Conservation (phyloP, 2,113 vertebrate genomes). For the Percina caprodes region DNA sequence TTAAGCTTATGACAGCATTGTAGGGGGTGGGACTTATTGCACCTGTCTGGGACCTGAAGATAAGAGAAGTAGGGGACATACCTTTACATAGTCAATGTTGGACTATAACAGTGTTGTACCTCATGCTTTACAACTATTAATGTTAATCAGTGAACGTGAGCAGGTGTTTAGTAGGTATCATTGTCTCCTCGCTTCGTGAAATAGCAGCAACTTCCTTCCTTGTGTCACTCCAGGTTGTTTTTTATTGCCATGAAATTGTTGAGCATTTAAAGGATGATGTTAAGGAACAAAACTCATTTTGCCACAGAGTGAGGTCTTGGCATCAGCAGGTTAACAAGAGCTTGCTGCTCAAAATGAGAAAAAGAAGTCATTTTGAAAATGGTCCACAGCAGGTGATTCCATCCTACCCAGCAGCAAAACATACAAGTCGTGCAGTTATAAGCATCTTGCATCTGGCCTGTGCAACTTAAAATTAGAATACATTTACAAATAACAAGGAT, state of each 20-base stretch:
- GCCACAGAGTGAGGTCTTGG: background rate
- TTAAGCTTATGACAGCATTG: constrained; percentile 87
- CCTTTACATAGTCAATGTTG: background rate
- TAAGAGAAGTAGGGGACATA: background rate
- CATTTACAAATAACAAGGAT: constrained; percentile 9
- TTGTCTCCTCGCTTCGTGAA: background rate
- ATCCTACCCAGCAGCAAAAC: background rate
- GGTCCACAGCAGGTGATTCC: background rate
- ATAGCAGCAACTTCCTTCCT: background rate
- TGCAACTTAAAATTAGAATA: constrained; percentile 8
- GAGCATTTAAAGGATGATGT: background rate
- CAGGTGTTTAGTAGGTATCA: too few species aligned
- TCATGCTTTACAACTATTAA: background rate
- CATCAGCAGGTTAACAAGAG: background rate
- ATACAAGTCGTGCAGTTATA: background rate
- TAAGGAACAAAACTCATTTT: background rate
- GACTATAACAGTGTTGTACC: background rate
- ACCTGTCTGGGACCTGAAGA: constrained; percentile 86
- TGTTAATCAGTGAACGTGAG: background rate
- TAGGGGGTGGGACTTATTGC: constrained; percentile 89
- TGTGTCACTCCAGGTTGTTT: background rate
- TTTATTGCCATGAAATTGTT: background rate
- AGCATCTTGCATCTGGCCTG: background rate
- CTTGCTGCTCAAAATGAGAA: constrained; percentile 7
- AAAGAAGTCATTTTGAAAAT: constrained; percentile 15